phyloP scores from a whole-genome alignment of 1,140 invertebrate genomes.

The Zaprionus camerounensis region DNA sequence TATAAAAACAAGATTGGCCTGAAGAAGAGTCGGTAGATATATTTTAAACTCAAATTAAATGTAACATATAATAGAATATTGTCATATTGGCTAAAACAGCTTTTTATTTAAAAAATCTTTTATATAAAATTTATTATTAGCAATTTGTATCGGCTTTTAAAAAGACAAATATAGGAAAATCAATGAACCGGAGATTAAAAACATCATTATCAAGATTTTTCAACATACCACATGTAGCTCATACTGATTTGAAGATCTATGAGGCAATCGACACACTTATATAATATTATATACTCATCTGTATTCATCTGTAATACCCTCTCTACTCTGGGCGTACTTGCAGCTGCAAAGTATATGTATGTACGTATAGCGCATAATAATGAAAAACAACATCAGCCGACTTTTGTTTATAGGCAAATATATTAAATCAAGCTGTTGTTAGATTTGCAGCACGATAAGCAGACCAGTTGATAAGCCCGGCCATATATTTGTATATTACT shows the following conservation, averaged over 20 bases:
- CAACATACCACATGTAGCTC: too few species aligned
- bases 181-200: too few species aligned
- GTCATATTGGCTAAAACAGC: too few species aligned
- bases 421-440: conserved; percentile 77
- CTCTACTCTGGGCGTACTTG: not conserved
- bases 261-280: not conserved
- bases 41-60: too few species aligned
- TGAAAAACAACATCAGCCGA: conserved; percentile 43
- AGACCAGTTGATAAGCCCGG: conserved; percentile 54
- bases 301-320: not conserved
- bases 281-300: not conserved
- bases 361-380: conserved; percentile 18
- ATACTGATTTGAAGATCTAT: not conserved
- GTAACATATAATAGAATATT: too few species aligned
- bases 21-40: too few species aligned
- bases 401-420: conserved; percentile 67
- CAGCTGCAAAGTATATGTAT: conserved; percentile 1
- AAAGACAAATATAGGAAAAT: too few species aligned
- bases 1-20: too few species aligned
- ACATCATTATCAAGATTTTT: too few species aligned
- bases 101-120: too few species aligned
- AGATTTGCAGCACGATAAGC: conserved; percentile 67
- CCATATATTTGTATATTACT: conserved; percentile 72
- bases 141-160: too few species aligned
- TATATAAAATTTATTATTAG: too few species aligned